Evolutionary conservation across 2,888 invertebrate species (phyloP).

Genomic region (Beris chalybata): DNA sequence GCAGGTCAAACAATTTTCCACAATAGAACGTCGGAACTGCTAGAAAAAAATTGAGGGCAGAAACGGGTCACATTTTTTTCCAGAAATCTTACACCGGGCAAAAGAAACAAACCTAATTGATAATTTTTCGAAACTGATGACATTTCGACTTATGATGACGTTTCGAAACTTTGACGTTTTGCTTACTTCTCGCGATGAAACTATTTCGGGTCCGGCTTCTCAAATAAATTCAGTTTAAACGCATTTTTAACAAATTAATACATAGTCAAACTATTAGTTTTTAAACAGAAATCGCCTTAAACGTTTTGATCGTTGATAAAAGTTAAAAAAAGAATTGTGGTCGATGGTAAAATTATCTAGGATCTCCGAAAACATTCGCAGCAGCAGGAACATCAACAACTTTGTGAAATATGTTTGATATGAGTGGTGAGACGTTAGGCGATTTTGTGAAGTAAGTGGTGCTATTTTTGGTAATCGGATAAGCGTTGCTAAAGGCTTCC

Average conservation of each 20-base stretch:
- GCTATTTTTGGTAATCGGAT: no score
- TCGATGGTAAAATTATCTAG: constrained; percentile 30
- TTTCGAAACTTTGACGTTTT: constrained; percentile 25
- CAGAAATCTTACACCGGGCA: no score
- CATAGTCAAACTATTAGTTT: neutral
- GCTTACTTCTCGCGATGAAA: constrained; percentile 31
- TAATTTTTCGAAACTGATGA: constrained; percentile 4
- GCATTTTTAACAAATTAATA: neutral
- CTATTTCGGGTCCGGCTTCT: constrained; percentile 6
- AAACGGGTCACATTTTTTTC: no score
- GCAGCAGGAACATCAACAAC: constrained; percentile 32
- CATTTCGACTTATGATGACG: constrained; percentile 5
- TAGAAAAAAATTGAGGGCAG: no score
- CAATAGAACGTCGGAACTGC: no score
- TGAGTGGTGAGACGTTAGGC: constrained; percentile 61
- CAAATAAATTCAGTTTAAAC: neutral
- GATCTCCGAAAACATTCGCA: constrained; percentile 29
- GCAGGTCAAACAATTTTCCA: no score
- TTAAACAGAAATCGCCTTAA: neutral
- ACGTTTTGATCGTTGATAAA: neutral
- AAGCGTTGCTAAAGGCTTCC: neutral
- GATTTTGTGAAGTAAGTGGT: constrained; percentile 64
- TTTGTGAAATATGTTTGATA: constrained; percentile 66
- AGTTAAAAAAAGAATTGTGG: constrained; percentile 9
- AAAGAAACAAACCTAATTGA: no score